Evolutionary conservation across 2,888 invertebrate species (phyloP).

Genomic region (Tetramorium bicarinatum): DNA sequence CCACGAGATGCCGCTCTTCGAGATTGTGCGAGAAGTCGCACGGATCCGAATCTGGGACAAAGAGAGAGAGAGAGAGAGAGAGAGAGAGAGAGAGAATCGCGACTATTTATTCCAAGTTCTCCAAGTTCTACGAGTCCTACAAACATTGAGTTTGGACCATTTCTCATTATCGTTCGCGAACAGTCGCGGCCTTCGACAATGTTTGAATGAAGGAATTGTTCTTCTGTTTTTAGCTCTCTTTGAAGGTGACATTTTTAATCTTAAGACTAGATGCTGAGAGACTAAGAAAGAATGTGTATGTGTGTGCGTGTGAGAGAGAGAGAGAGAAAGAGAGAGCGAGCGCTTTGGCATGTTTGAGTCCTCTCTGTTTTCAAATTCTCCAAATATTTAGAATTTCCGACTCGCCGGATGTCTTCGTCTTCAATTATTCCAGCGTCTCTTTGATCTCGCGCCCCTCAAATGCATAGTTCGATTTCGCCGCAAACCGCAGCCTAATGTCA

Average conservation of each 20-base stretch:
- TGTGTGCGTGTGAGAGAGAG: not conserved
- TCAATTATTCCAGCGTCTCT: constrained; percentile 12
- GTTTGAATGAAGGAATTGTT: not conserved
- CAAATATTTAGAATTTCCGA: constrained; percentile 21
- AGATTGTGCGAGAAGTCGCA: not conserved
- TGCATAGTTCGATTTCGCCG: constrained; percentile 4
- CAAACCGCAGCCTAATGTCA: not conserved
- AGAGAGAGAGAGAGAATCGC: not conserved
- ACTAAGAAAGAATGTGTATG: not conserved
- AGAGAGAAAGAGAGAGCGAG: not conserved
- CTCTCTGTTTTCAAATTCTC: not conserved
- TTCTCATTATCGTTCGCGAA: not conserved
- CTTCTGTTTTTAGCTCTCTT: constrained; percentile 11
- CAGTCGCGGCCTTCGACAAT: not conserved
- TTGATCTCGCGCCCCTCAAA: constrained; percentile 21
- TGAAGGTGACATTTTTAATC: not conserved
- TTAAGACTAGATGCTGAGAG: not conserved
- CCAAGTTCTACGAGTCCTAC: not conserved
- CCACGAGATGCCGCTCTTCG: not conserved
- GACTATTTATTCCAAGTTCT: not conserved
- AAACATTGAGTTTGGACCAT: not conserved
- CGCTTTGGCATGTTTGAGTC: not conserved
- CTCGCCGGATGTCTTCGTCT: not conserved
- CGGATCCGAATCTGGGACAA: not conserved
- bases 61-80: too few species aligned